Conservation (phyloP, 2,113 vertebrate genomes). For the Ibidorhyncha struthersii region DNA sequence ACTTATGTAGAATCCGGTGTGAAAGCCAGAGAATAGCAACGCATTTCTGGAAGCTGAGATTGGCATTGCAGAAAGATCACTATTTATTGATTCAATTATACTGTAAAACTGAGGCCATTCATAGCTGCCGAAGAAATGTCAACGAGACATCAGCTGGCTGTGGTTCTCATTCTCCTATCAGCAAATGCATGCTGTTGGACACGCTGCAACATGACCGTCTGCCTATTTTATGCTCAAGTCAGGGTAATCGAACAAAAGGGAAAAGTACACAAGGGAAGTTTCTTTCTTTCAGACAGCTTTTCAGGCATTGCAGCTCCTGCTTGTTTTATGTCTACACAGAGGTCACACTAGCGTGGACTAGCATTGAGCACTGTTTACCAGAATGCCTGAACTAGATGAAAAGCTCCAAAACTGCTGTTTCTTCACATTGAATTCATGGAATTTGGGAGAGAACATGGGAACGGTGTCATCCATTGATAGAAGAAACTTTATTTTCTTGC, state of each 20-base stretch:
- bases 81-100: background rate
- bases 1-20: background rate
- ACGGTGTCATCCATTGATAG: background rate
- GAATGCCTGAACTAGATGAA: background rate
- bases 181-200: background rate
- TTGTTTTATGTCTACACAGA: background rate
- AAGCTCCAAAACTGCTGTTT: background rate
- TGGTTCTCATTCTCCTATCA: background rate
- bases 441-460: background rate
- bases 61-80: background rate
- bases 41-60: background rate
- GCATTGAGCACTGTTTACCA: background rate
- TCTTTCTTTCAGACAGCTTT: background rate
- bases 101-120: background rate
- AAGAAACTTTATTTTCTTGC: background rate
- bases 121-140: background rate
- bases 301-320: background rate
- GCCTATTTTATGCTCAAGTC: background rate
- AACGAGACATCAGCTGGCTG: background rate
- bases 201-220: rapidly evolving
- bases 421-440: background rate
- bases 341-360: background rate
- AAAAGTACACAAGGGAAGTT: background rate
- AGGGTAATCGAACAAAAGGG: background rate
- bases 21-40: background rate